These are phyloP conservation scores for Didymodactylos carnosus DNA, from an alignment of 2,888 invertebrate genomes.

Conservation along the genomic window DNA sequence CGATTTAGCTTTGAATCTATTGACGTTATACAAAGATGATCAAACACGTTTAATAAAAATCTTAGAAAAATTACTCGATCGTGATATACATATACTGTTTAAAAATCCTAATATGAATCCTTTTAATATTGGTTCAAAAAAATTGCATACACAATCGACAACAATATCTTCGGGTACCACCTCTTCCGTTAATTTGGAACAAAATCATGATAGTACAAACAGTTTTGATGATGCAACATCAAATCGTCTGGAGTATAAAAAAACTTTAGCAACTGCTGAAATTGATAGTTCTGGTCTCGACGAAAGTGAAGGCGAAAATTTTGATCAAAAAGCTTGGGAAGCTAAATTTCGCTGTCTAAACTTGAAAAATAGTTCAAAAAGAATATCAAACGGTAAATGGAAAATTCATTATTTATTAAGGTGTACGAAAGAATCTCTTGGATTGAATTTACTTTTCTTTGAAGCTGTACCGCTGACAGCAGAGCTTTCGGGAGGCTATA, in stretches of 20 bases:
- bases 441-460: too few relatives aligned
- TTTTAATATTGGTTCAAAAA: slow-evolving; percentile 13
- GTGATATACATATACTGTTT: slow-evolving; percentile 66
- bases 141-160: neutral
- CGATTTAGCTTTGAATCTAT: slow-evolving; percentile 66
- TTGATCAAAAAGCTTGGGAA: slow-evolving; percentile 1
- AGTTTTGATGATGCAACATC: too few relatives aligned
- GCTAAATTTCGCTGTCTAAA: slow-evolving; percentile 7
- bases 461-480: too few relatives aligned
- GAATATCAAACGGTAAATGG: neutral
- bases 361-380: neutral
- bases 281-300: slow-evolving; percentile 11
- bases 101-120: slow-evolving; percentile 45
- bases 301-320: slow-evolving; percentile 13
- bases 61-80: slow-evolving; percentile 78
- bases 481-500: too few relatives aligned
- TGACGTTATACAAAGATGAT: slow-evolving; percentile 84
- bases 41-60: slow-evolving; percentile 49
- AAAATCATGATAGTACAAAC: too few relatives aligned
- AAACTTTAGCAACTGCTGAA: neutral
- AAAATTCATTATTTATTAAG: too few relatives aligned
- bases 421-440: too few relatives aligned
- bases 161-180: too few relatives aligned
- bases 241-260: neutral
- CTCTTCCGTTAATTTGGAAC: too few relatives aligned